Conservation (phyloP, 2,113 vertebrate genomes). For the Odontophorus gujanensis region DNA sequence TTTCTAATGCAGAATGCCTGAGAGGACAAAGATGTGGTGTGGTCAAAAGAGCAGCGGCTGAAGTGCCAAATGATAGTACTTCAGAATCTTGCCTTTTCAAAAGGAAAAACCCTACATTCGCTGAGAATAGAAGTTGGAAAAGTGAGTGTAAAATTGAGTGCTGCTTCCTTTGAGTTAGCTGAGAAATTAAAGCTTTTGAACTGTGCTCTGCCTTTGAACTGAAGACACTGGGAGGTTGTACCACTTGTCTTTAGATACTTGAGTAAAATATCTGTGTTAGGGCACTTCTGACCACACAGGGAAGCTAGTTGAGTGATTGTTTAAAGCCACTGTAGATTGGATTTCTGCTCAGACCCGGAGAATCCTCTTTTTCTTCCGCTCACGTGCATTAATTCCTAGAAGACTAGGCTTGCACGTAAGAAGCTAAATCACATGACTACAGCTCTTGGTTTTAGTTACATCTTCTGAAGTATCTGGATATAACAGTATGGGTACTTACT, state of each 20-base stretch:
- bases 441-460: accelerated
- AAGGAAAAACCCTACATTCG: background rate
- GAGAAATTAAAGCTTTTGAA: background rate
- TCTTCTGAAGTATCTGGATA: background rate
- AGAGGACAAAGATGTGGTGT: background rate
- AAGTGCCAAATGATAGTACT: background rate
- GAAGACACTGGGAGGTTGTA: background rate
- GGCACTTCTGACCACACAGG: background rate
- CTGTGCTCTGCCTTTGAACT: background rate
- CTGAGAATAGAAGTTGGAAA: background rate
- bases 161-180: background rate
- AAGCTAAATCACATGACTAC: background rate
- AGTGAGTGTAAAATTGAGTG: background rate
- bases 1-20: background rate
- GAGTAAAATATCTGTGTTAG: background rate
- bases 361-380: background rate
- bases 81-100: background rate
- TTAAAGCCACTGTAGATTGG: background rate
- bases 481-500: background rate
- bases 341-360: background rate
- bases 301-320: background rate
- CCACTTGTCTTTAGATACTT: background rate
- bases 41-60: background rate
- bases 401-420: background rate
- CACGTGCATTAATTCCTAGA: background rate